These are phyloP conservation scores for Arrhopalites spinosus DNA, from an alignment of 2,888 invertebrate species.

Conservation along the genomic window DNA sequence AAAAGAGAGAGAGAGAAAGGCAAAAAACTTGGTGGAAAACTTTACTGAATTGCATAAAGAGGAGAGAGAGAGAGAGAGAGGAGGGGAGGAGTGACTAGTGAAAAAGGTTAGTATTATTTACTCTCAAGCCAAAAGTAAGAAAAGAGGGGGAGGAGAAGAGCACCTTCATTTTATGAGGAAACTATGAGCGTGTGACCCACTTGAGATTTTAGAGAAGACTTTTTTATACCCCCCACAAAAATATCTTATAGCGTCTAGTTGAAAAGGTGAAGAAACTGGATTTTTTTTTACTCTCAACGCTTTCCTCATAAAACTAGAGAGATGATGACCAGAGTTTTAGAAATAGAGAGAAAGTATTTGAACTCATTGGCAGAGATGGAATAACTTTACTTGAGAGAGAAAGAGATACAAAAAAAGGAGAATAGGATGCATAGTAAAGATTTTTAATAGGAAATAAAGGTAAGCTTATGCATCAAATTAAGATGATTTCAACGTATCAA, in stretches of 20 bases:
- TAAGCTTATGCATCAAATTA: constrained; percentile 22
- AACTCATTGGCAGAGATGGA: background rate
- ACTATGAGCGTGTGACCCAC: constrained; percentile 23
- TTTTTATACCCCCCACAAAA: constrained; percentile 2
- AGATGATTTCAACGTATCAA: constrained; percentile 21
- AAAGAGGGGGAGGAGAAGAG: background rate
- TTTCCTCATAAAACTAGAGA: constrained; percentile 6
- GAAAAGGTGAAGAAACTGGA: constrained; percentile 18
- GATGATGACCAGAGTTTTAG: background rate
- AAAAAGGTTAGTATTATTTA: constrained; percentile 26
- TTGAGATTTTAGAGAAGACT: constrained; percentile 18
- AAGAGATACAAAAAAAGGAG: constrained; percentile 1
- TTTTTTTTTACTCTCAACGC: background rate
- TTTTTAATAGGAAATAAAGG: constrained; percentile 18
- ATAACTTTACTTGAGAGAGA: background rate
- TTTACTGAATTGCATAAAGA: background rate
- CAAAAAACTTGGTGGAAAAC: too few species aligned
- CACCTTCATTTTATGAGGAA: constrained; percentile 2
- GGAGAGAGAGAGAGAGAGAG: background rate
- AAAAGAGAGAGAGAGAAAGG: too few species aligned
- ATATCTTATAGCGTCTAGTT: constrained; percentile 1
- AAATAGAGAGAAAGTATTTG: background rate
- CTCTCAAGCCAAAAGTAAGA: background rate
- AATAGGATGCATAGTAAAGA: background rate
- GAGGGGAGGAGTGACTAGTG: background rate